Evolutionary conservation across 2,113 vertebrate species (phyloP).

Genomic region (Lucifuga dentata): DNA sequence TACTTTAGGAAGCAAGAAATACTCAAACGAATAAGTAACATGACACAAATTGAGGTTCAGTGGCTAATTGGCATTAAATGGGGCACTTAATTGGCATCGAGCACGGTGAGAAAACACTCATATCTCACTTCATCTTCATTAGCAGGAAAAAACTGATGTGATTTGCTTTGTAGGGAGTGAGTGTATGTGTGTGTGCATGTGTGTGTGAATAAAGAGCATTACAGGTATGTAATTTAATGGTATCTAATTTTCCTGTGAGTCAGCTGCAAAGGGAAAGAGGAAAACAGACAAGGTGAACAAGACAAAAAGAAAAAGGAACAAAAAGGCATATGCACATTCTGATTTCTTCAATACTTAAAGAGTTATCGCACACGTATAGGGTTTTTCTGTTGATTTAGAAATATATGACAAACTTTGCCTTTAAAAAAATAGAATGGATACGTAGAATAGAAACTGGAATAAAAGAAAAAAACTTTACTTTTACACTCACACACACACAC

Average conservation of each 20-base stretch:
- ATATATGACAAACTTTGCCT: no score
- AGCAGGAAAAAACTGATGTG: constrained; percentile 68
- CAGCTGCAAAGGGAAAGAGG: not conserved
- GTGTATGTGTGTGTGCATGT: constrained; percentile 19
- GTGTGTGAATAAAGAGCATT: no score
- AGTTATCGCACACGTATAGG: no score
- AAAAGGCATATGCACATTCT: no score
- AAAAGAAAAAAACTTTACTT: no score
- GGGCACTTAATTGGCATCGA: constrained; percentile 79
- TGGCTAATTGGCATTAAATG: constrained; percentile 83
- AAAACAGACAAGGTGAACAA: no score
- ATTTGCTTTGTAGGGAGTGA: constrained; percentile 55
- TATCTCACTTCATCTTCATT: constrained; percentile 85
- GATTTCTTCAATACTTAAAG: no score
- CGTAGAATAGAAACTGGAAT: no score
- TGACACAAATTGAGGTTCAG: constrained; percentile 80
- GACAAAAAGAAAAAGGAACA: not conserved
- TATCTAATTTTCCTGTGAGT: not conserved
- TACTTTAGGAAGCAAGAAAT: constrained; percentile 54
- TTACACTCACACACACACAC: no score
- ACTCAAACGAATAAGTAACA: constrained; percentile 74
- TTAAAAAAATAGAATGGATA: no score
- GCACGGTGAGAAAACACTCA: constrained; percentile 78
- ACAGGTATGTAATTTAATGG: no score
- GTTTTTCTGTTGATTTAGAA: no score